phyloP scores from a whole-genome alignment of 1,140 invertebrate species.

The Saccostrea cuccullata region DNA sequence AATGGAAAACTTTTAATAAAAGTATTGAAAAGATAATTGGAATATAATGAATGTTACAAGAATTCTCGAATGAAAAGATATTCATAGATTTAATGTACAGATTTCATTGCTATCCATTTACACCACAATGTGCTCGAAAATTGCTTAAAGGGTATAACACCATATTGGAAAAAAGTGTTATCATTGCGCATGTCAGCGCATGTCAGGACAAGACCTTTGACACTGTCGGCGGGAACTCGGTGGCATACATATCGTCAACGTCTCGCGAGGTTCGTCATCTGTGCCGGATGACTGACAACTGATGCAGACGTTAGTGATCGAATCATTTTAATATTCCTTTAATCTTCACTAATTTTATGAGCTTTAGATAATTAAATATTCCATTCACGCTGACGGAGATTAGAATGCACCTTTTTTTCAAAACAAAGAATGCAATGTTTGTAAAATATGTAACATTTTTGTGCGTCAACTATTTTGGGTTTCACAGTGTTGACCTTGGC shows the following conservation, averaged over 20 bases:
- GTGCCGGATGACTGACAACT: background rate
- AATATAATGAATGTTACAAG: no score
- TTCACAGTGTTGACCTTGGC: background rate
- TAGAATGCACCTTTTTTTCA: background rate
- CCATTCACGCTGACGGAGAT: background rate
- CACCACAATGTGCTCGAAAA: background rate
- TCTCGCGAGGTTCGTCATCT: background rate
- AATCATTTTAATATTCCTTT: slow-evolving; percentile 34
- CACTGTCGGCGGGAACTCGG: background rate
- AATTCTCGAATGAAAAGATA: no score
- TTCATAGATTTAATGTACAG: background rate
- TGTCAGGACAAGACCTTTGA: slow-evolving; percentile 16
- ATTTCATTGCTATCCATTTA: background rate
- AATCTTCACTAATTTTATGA: background rate
- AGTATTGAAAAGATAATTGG: no score
- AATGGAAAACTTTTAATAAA: no score
- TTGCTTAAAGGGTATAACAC: background rate
- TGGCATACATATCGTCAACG: background rate
- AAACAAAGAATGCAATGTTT: slow-evolving; percentile 2
- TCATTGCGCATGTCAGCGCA: slow-evolving; percentile 22
- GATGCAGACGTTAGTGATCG: slow-evolving; percentile 21
- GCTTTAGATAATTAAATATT: slow-evolving; percentile 28
- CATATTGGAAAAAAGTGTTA: background rate
- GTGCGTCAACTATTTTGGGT: background rate
- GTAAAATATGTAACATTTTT: background rate